A percentile compares a stretch with the other conserved stretches of the same genome.
phyloP scores from a whole-genome alignment of 35 echinoderm and acorn worm genomes.

The Ptychodera flava region DNA sequence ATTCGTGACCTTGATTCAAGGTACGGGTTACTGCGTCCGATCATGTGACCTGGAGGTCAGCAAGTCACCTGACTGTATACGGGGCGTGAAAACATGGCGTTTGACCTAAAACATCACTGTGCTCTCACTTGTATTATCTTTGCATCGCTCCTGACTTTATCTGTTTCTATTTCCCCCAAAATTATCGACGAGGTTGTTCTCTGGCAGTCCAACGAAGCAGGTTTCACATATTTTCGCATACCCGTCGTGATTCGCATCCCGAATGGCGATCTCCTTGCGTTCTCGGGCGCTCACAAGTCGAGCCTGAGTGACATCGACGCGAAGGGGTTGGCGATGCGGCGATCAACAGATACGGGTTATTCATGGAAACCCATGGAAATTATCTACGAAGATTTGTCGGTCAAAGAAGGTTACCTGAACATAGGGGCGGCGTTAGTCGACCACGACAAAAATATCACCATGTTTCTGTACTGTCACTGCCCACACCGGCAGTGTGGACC shows the following conservation, averaged over 20 bases:
- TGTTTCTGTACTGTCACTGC: background rate
- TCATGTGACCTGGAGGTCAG: too few species aligned
- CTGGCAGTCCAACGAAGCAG: constrained; percentile 39
- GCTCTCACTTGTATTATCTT: too few species aligned
- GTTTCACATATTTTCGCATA: constrained; percentile 41
- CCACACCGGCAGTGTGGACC: background rate
- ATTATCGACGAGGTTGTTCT: constrained; percentile 35
- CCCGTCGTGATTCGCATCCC: constrained; percentile 54
- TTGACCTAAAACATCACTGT: too few species aligned
- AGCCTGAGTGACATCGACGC: background rate
- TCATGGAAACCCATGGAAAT: background rate
- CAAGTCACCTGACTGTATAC: too few species aligned
- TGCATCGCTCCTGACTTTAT: too few species aligned
- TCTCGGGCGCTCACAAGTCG: constrained; percentile 56
- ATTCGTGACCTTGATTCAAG: too few species aligned
- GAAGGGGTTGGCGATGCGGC: background rate
- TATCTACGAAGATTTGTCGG: background rate
- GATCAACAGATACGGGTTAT: background rate
- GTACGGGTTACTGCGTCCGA: too few species aligned
- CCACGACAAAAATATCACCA: background rate
- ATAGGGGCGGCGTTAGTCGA: background rate
- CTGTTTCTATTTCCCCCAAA: too few species aligned
- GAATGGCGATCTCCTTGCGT: constrained; percentile 64
- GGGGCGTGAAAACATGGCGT: too few species aligned
- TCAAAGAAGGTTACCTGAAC: background rate